Base-by-base conservation (phyloP, 2,797 vertebrate species). In the Syndactyla subalaris region DNA sequence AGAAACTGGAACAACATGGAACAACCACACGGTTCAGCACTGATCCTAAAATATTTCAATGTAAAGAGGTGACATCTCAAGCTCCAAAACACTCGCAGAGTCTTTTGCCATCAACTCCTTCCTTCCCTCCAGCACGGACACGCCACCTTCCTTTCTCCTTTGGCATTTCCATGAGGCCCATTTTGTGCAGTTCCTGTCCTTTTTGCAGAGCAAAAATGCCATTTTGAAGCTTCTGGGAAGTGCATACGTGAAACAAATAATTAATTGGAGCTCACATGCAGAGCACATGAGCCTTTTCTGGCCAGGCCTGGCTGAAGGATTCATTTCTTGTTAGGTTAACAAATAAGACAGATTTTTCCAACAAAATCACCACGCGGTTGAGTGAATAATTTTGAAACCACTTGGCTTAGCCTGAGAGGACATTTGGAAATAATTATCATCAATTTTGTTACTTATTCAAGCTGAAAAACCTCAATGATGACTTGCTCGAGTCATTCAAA, bases 391-490 rank as follows among this genome's bases (percentile, higher is more conserved):
- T 93, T 80, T 95, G 91, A 96, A 96, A 93, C 77, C 65, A 58
- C 91, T 95, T 88, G 88, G 95, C 93, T 80, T 78, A 87, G 92
- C 84, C 92, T 87, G 32, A 49, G 81, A 96, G 91, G 89, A 94
- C 95, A 91, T 95, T 93, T 96, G 95, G 95, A 96, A 96, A 95
- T 85, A 91, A 97, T 97, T 94, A 96, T 65, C 91, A 77, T 95
- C 94, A 92, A 80, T 94, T 95, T 80, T 58, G 87, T 91, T 85
- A 85, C 89, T 97, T 96, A 89, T 95, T 96, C 89, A 85, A 95
- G 88, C 88, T 92, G 94, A 93, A 95, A 96, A 93, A 63, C 86
- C 92, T 92, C 32, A 39, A 4, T 21, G 82, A 97, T 91, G 93
- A 91, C 91, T 96, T 92, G 96, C 84, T 83, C 26, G 34, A 94